phyloP scores from a whole-genome alignment of 2,113 vertebrate genomes.

The Abramis brama region DNA sequence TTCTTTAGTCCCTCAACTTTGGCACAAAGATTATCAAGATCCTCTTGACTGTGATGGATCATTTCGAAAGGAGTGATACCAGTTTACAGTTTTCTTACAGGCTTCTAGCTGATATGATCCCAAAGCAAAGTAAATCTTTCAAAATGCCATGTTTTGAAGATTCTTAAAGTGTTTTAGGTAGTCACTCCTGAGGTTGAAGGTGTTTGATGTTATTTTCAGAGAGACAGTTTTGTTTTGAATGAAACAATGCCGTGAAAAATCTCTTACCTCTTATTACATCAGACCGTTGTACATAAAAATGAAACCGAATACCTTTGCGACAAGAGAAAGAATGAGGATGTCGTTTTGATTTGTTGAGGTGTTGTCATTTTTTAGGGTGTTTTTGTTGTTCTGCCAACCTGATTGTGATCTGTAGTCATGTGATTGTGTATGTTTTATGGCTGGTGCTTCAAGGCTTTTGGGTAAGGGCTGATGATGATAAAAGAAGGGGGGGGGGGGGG shows the following conservation, averaged over 20 bases:
- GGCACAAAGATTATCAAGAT: neutral
- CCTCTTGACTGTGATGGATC: neutral
- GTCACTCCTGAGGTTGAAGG: neutral
- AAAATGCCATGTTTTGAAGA: neutral
- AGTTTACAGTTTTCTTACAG: neutral
- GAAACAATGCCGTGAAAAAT: neutral
- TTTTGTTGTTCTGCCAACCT: neutral
- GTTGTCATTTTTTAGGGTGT: neutral
- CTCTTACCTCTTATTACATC: slow-evolving; percentile 9
- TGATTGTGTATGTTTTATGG: slow-evolving; percentile 20
- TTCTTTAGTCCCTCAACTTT: slow-evolving; percentile 25
- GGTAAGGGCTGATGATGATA: slow-evolving; percentile 33
- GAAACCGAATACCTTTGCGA: neutral
- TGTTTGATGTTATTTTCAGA: neutral
- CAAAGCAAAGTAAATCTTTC: neutral
- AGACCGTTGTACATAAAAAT: neutral
- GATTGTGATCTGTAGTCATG: slow-evolving; percentile 33
- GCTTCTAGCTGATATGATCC: neutral
- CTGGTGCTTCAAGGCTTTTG: slow-evolving; percentile 37
- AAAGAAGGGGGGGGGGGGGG: neutral
- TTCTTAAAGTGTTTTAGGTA: neutral
- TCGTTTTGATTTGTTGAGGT: neutral
- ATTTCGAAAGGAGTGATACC: neutral
- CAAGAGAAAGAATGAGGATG: slow-evolving; percentile 21
- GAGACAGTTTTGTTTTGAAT: neutral